A percentile compares a stretch with the other conserved stretches of the same genome.
These are phyloP conservation scores for Aphidoletes aphidimyza DNA, from an alignment of 2,888 invertebrate species.

Conservation along the genomic window DNA sequence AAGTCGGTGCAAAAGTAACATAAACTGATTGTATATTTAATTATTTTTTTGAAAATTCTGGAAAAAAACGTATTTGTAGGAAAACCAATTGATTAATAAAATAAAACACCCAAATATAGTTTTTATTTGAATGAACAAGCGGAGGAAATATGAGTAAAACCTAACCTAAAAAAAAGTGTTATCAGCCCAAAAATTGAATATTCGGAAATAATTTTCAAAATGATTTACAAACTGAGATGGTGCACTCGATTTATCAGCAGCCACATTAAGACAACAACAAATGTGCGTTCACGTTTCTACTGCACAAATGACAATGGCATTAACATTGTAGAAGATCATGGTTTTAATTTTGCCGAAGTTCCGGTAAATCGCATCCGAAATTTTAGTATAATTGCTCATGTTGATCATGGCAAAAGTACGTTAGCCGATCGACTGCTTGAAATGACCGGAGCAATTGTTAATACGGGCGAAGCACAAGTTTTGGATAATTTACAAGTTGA, in stretches of 20 bases:
- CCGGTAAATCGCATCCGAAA: slow-evolving; percentile 76
- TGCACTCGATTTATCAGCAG: neutral
- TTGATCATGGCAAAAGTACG: slow-evolving; percentile 98
- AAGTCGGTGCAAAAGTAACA: neutral
- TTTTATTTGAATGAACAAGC: neutral
- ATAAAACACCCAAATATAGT: too few species aligned
- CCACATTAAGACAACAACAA: neutral
- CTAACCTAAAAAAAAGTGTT: slow-evolving; percentile 12
- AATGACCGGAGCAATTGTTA: slow-evolving; percentile 81
- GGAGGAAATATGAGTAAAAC: neutral
- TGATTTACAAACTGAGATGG: neutral
- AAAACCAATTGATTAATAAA: too few species aligned
- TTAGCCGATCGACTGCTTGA: slow-evolving; percentile 31
- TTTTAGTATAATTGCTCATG: slow-evolving; percentile 98
- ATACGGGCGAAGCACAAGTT: slow-evolving; percentile 76
- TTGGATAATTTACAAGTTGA: slow-evolving; percentile 87
- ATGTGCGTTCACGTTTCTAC: neutral
- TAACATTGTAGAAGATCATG: neutral
- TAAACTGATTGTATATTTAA: neutral
- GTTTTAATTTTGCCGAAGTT: slow-evolving; percentile 41
- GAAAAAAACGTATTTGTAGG: too few species aligned
- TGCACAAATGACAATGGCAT: neutral
- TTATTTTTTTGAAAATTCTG: too few species aligned
- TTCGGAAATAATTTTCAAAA: neutral
- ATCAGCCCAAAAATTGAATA: neutral